Evolutionary conservation across 2,888 invertebrate genomes (phyloP).

Genomic region (Eupeodes luniger): DNA sequence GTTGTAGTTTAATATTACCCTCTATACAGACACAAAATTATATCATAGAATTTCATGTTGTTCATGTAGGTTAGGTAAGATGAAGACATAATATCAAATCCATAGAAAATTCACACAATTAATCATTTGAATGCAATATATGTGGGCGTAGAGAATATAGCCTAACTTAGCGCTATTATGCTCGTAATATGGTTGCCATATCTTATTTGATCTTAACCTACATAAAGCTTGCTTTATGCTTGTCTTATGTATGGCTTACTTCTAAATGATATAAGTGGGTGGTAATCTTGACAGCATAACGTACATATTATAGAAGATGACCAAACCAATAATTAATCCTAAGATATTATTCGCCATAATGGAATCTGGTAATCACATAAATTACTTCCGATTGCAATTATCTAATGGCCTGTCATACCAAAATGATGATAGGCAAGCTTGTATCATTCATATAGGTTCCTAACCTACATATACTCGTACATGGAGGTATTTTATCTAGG

Average conservation of each 20-base stretch:
- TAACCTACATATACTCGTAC: too few relatives aligned
- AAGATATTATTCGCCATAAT: conserved; percentile 15
- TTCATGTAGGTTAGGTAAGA: background rate
- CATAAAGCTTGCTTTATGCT: background rate
- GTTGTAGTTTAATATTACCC: too few relatives aligned
- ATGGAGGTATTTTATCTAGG: too few relatives aligned
- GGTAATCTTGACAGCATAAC: conserved; percentile 15
- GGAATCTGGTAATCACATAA: conserved; percentile 10
- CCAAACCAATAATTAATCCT: conserved; percentile 26
- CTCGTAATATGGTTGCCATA: background rate
- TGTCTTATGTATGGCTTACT: background rate
- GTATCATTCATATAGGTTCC: background rate
- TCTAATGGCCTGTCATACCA: conserved; percentile 18
- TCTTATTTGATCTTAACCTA: background rate
- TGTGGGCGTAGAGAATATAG: background rate
- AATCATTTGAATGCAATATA: conserved; percentile 14
- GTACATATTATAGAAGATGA: background rate
- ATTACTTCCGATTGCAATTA: conserved; percentile 34
- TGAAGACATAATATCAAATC: background rate
- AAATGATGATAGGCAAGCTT: conserved; percentile 24
- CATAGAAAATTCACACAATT: background rate
- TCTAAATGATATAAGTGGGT: background rate
- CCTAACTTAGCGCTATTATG: background rate
- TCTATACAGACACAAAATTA: background rate
- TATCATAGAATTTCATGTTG: background rate